phyloP scores from a whole-genome alignment of 2,888 invertebrate genomes.

The Oxytorus armatus region DNA sequence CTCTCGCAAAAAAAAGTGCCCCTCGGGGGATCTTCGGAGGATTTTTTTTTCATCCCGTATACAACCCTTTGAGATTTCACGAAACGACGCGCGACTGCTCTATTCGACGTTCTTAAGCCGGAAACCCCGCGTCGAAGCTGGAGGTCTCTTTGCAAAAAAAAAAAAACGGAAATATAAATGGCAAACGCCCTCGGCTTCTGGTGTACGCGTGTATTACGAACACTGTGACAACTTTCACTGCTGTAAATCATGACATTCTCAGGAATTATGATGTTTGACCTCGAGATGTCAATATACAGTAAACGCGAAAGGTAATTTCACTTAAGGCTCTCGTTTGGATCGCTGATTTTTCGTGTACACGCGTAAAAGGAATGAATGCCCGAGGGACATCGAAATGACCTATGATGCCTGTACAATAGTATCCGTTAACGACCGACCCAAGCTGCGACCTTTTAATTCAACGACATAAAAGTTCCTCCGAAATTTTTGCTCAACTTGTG shows the following conservation, averaged over 20 bases:
- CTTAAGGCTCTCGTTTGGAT: constrained; percentile 9
- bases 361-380: constrained; percentile 29
- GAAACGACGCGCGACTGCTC: constrained; percentile 54
- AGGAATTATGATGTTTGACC: constrained; percentile 63
- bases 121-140: constrained; percentile 46
- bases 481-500: constrained; percentile 45
- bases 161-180: constrained; percentile 25
- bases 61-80: constrained; percentile 66
- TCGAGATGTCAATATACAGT: constrained; percentile 53
- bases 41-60: constrained; percentile 39
- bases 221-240: constrained; percentile 37
- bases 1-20: constrained; percentile 43
- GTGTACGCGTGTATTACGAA: constrained; percentile 7
- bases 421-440: neutral
- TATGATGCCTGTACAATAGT: constrained; percentile 7
- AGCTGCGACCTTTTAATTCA: constrained; percentile 38
- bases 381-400: constrained; percentile 24
- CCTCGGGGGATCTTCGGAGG: constrained; percentile 54
- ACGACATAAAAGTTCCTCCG: constrained; percentile 17
- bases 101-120: constrained; percentile 61
- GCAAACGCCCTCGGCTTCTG: constrained; percentile 16
- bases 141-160: constrained; percentile 54
- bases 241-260: constrained; percentile 57
- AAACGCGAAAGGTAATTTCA: constrained; percentile 35
- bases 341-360: constrained; percentile 3